Evolutionary conservation across 2,797 vertebrate species (phyloP).

Genomic region (Ctenopoma multispine): DNA sequence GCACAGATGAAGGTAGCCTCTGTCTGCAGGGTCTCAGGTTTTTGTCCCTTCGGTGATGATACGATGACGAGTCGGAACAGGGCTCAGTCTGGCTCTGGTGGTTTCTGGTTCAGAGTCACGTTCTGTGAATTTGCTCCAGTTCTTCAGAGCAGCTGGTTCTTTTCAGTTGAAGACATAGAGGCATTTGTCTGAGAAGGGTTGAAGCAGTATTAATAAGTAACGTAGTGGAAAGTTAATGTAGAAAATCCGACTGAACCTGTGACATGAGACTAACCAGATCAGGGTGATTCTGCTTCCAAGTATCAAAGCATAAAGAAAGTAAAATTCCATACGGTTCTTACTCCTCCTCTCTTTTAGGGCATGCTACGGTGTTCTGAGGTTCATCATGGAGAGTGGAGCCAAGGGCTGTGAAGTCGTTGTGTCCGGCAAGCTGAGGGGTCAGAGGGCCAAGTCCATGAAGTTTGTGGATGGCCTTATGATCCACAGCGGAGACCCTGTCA

Average conservation of each 20-base stretch:
- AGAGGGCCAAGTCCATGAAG: conserved; percentile 99
- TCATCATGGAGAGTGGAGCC: conserved; percentile 99
- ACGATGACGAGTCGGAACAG: conserved; percentile 85
- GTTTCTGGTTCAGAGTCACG: conserved; percentile 63
- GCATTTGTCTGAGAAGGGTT: conserved; percentile 98
- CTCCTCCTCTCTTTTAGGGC: conserved; percentile 80
- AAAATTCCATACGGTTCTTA: rapidly evolving
- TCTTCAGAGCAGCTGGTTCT: conserved; percentile 67
- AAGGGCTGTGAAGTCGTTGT: conserved; percentile 98
- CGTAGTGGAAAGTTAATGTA: not conserved
- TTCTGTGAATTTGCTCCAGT: conserved; percentile 80
- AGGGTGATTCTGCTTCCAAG: not conserved
- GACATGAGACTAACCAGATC: not conserved
- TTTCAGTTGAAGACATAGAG: conserved; percentile 87
- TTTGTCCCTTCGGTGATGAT: conserved; percentile 70
- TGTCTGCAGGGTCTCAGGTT: not conserved
- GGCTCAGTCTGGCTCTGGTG: conserved; percentile 40
- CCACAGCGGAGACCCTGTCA: conserved; percentile 98
- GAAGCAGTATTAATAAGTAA: not conserved
- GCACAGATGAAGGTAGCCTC: too few relatives aligned
- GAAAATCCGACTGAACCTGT: not conserved
- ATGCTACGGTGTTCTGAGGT: conserved; percentile 96
- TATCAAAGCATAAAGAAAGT: not conserved
- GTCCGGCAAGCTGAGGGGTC: conserved; percentile 96
- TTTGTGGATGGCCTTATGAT: conserved; percentile 99